These are phyloP conservation scores for Prionailurus bengalensis DNA, from an alignment of 2,113 vertebrate species.

Conservation along the genomic window DNA sequence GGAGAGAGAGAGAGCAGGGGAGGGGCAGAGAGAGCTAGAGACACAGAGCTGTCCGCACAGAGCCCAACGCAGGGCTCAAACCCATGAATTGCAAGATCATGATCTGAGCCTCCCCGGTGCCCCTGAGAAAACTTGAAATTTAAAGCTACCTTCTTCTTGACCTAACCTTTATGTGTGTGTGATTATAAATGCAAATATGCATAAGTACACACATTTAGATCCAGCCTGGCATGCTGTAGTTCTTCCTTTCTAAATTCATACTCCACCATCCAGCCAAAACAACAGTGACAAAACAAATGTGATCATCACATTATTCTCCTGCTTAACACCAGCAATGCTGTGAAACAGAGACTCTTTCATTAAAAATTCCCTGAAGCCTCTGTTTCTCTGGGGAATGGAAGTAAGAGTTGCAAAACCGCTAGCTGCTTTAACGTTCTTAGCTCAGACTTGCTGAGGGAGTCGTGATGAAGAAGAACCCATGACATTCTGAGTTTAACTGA, in stretches of 20 bases:
- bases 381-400: neutral
- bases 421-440: neutral
- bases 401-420: accelerated
- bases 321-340: neutral
- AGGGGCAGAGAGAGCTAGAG: too few species aligned
- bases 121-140: neutral
- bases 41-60: too few species aligned
- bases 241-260: neutral
- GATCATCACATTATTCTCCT: neutral
- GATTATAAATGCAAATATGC: too few species aligned
- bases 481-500: neutral
- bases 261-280: neutral
- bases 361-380: neutral
- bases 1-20: too few species aligned
- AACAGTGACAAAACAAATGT: neutral
- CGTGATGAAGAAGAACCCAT: accelerated
- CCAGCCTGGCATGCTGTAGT: neutral
- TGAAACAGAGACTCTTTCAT: neutral
- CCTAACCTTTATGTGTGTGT: neutral
- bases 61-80: too few species aligned
- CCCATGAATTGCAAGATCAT: too few species aligned
- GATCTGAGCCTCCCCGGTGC: too few species aligned
- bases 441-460: accelerated
- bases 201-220: neutral
- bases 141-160: neutral